These are phyloP conservation scores for Maniola hyperantus DNA, from an alignment of 2,888 invertebrate genomes.

Conservation along the genomic window DNA sequence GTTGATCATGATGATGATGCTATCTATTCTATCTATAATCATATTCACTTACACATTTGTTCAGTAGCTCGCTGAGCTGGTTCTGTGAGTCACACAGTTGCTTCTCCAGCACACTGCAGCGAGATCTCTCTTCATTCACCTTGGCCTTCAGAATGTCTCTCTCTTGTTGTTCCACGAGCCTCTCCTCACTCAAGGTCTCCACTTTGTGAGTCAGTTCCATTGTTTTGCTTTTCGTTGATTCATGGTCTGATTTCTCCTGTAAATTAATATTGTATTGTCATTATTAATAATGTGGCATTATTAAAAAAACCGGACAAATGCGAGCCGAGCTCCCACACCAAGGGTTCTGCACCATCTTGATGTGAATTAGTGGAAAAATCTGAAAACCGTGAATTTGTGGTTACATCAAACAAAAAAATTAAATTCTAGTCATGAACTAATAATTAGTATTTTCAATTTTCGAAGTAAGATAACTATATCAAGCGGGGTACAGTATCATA, in stretches of 20 bases:
- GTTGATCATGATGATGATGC: too few relatives aligned
- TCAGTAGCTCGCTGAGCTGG: constrained; percentile 75
- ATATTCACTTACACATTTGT: constrained; percentile 79
- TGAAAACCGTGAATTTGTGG: too few relatives aligned
- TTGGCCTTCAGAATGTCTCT: constrained; percentile 63
- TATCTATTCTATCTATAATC: too few relatives aligned
- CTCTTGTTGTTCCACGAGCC: constrained; percentile 55
- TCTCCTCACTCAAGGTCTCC: constrained; percentile 55
- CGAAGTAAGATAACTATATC: too few relatives aligned
- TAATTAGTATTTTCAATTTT: too few relatives aligned
- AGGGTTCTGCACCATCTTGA: too few relatives aligned
- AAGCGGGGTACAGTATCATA: too few relatives aligned
- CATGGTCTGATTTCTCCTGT: constrained; percentile 67
- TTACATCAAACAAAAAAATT: too few relatives aligned
- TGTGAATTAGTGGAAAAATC: too few relatives aligned
- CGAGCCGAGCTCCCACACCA: too few relatives aligned
- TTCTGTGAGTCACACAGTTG: constrained; percentile 81
- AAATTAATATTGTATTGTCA: not conserved
- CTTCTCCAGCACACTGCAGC: constrained; percentile 72
- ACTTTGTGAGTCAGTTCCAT: constrained; percentile 54
- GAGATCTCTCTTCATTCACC: constrained; percentile 66
- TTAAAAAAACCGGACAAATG: not conserved
- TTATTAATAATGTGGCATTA: not conserved
- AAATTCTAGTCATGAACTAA: too few relatives aligned
- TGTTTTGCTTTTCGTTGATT: constrained; percentile 51